Base-by-base conservation (phyloP, 2,113 vertebrate species). In the Regulus satrapa region DNA sequence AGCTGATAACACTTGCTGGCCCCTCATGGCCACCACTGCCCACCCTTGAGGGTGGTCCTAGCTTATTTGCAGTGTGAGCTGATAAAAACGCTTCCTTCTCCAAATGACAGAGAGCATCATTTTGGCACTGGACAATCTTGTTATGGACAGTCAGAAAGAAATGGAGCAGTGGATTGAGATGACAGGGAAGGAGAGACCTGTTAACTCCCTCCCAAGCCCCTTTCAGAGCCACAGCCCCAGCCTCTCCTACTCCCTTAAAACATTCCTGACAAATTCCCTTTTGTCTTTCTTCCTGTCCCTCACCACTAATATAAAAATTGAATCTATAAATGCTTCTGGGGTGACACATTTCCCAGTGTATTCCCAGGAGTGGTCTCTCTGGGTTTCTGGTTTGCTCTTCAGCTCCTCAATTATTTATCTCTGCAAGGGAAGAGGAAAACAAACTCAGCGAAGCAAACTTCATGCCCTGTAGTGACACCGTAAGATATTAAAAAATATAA, bases 381-480 rank as follows among this genome's bases (percentile, higher is more conserved):
- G 83, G 63, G 64, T 89, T 90, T 90, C 78, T 83, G 72, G 29
- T 74, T 95, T 69, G 71, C 71, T 85, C 9, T 87, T 95, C 80
- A 85, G 38, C 38, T 94, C 74, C 71, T 96, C 66, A 79, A 75
- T 93, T 88, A 92, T 94, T 95, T 85, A 95, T 89, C n/a, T 78
- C 66, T 7, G 0, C 54, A 72, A 92, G 80, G 46, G 84, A 93
- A 90, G 0, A 8, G 64, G 91, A 69, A 83, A 94, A 91, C 71
- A 94, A 85, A 89, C 54, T 91, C 93, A 66, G 58, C 1, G 2
- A 90, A 93, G 90, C 78, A 92, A 95, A 95, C 87, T 95, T 94
- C 1, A 2, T 93, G 89, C 84, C 94, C 87, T 89, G 71, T 82
- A 93, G 91, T 95, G 89, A 94, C 85, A 89, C 62, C 0, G 0